These are phyloP conservation scores for Paracentrotus lividus DNA, from an alignment of 53 echinoderm and acorn worm species.

Conservation along the genomic window DNA sequence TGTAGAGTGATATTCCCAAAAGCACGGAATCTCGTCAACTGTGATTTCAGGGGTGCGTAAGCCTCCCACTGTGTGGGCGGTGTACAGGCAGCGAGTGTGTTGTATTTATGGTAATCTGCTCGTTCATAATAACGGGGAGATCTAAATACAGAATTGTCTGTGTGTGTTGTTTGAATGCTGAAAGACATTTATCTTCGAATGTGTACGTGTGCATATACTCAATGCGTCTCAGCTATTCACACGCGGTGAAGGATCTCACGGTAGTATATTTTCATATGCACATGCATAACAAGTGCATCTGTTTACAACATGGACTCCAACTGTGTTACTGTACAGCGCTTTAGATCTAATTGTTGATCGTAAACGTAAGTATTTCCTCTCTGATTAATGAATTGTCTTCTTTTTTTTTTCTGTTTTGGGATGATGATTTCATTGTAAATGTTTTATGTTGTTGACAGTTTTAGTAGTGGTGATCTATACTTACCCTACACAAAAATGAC, in stretches of 20 bases:
- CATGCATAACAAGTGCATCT: not conserved
- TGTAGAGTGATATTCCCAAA: not conserved
- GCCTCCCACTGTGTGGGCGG: not conserved
- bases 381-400: too few relatives aligned
- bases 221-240: not conserved
- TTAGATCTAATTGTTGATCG: not conserved
- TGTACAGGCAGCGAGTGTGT: not conserved
- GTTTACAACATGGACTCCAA: not conserved
- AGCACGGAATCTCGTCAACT: not conserved
- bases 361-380: slow-evolving; percentile 50
- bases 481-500: too few relatives aligned
- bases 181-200: slow-evolving; percentile 17
- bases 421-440: not conserved
- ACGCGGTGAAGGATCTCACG: not conserved
- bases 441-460: too few relatives aligned
- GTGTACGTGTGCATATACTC: too few relatives aligned
- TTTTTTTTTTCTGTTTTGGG: too few relatives aligned
- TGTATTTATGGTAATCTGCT: slow-evolving; percentile 1
- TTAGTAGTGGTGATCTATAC: too few relatives aligned
- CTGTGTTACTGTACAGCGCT: not conserved
- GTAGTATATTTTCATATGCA: not conserved
- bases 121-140: not conserved
- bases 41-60: not conserved
- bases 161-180: slow-evolving; percentile 35
- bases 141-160: slow-evolving; percentile 19